Conservation (phyloP, 92 coral and sea anemone species). For the Meandrina meandrites region DNA sequence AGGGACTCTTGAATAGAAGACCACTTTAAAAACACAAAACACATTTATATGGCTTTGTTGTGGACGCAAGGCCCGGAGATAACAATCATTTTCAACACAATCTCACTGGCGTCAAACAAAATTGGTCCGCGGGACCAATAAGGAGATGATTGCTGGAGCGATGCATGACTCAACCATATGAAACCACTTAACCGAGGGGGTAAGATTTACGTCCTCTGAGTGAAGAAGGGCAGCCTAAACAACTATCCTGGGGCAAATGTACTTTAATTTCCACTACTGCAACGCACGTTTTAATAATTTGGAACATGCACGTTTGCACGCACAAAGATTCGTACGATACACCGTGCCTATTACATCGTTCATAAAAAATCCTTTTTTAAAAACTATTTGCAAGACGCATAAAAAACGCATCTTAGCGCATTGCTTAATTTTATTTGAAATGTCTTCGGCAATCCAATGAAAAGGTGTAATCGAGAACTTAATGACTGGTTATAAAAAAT, state of each 20-base stretch:
- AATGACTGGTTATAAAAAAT: too few relatives aligned
- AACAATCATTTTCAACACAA: not conserved
- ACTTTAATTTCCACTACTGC: too few relatives aligned
- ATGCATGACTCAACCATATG: not conserved
- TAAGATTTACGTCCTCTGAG: not conserved
- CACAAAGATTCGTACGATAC: not conserved
- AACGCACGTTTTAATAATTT: not conserved
- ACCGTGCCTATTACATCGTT: too few relatives aligned
- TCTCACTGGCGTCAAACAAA: not conserved
- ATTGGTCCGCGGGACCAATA: not conserved
- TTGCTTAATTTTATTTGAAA: too few relatives aligned
- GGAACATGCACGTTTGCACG: not conserved
- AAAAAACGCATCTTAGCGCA: too few relatives aligned
- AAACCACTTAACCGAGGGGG: not conserved
- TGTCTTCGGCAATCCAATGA: too few relatives aligned
- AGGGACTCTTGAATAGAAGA: constrained; percentile 10
- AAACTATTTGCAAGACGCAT: too few relatives aligned
- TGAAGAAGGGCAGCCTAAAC: not conserved
- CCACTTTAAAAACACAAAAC: constrained; percentile 13
- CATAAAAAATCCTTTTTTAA: too few relatives aligned
- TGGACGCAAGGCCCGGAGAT: not conserved
- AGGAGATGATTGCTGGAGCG: not conserved
- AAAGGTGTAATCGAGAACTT: too few relatives aligned
- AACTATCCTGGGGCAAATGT: constrained; percentile 7
- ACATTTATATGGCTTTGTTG: not conserved